Base-by-base conservation (phyloP, 1,140 invertebrate species). In the Drosophila baimaii region DNA sequence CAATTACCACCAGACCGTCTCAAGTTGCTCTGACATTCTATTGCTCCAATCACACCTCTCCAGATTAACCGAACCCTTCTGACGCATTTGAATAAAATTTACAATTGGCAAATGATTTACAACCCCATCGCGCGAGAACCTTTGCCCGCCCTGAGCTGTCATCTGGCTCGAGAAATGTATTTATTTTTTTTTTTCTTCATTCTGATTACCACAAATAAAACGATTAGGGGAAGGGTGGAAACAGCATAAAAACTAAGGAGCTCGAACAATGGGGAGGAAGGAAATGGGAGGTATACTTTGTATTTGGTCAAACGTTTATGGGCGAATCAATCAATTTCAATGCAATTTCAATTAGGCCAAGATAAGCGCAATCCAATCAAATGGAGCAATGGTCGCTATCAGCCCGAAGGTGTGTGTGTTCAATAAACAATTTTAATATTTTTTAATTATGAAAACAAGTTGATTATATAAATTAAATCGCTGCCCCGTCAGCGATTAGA, bases 391-490 rank as follows among this genome's bases (percentile, higher is more conserved):
- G 25, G 55, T 21, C 41, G 49, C 61, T 68, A 76, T 68, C 73
- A 46, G 72, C 15, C n/a, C 31, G 35, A 52, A 19, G 37, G 61
- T 76, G 72, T 39, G 77, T 77, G 58, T 74, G 61, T 70, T 74
- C 70, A 78, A 90, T 89, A 84, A 83, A 90, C 79, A 83, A 90
- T 80, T 90, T 90, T 88, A 90, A 90, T 90, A 90, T 84, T 84
- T 90, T 90, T 89, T 89, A 90, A 90, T 90, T 90, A 90, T 77
- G 78, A 89, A 90, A 90, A 90, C 88, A 90, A 69, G 72, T 74
- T 91, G 81, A 90, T 90, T 91, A 89, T 90, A 90, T 90, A 90
- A 91, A 90, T 90, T 85, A 90, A 90, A 90, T 90, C 88, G 88
- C 80, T 59, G 86, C 74, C 64, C 55, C 57, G 29, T 51, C 51